Evolutionary conservation across 2,797 vertebrate species (phyloP).

Genomic region (Antennarius maculatus): DNA sequence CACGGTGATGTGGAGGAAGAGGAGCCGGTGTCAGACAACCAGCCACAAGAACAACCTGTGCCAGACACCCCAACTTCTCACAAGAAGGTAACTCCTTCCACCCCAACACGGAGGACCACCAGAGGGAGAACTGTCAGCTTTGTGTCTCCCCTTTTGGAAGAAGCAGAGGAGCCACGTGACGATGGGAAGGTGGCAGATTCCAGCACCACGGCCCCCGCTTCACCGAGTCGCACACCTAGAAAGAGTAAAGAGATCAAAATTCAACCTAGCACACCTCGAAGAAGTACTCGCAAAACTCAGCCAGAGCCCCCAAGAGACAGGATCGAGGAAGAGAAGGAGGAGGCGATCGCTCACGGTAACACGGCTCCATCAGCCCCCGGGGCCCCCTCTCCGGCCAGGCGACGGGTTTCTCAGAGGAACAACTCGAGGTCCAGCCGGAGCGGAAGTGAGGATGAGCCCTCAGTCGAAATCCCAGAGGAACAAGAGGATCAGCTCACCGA

Average conservation of each 20-base stretch:
- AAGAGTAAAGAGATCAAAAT: conserved; percentile 64
- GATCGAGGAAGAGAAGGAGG: conserved; percentile 32
- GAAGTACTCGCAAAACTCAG: conserved; percentile 76
- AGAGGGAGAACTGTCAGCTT: conserved; percentile 63
- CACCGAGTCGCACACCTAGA: conserved; percentile 76
- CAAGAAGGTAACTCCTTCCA: conserved; percentile 51
- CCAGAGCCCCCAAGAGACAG: conserved; percentile 40
- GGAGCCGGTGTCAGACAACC: conserved; percentile 10
- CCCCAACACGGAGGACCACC: conserved; percentile 63
- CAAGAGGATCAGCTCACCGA: conserved; percentile 26
- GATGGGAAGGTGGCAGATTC: conserved; percentile 28
- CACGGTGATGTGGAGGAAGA: conserved; percentile 16
- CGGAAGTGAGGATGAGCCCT: conserved; percentile 14
- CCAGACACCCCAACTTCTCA: conserved; percentile 33
- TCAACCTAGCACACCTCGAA: conserved; percentile 70
- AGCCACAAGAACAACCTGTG: conserved; percentile 26
- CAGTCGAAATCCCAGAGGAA: conserved; percentile 3
- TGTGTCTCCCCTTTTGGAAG: conserved; percentile 53
- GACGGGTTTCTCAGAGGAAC: conserved; percentile 49
- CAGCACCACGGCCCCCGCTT: conserved; percentile 39
- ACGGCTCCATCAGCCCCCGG: conserved; percentile 26
- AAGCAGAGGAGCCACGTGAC: conserved; percentile 43
- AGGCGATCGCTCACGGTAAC: conserved; percentile 12
- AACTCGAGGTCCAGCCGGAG: conserved; percentile 52
- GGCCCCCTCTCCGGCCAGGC: conserved; percentile 55